These are phyloP conservation scores for Morpho helenor DNA, from an alignment of 2,888 invertebrate genomes.

Conservation along the genomic window DNA sequence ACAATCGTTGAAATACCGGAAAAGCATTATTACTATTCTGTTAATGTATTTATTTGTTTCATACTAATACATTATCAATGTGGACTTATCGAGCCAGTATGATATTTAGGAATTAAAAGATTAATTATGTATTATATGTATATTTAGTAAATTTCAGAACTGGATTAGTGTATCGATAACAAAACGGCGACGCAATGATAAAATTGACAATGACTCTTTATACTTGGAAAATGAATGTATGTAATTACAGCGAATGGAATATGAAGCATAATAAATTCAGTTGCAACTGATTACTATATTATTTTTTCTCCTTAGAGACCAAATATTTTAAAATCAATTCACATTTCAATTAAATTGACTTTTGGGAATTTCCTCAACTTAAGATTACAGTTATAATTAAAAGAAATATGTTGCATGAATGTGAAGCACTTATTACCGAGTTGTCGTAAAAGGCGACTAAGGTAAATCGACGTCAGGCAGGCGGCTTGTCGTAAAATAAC, in stretches of 20 bases:
- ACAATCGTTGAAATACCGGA: too few species aligned
- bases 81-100: background rate
- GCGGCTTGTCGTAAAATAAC: too few species aligned
- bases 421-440: too few species aligned
- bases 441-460: too few species aligned
- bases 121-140: background rate
- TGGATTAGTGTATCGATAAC: background rate
- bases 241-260: background rate
- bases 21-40: too few species aligned
- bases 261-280: constrained; percentile 13
- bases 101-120: background rate
- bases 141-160: background rate
- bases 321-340: too few species aligned
- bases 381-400: too few species aligned
- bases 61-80: background rate
- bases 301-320: background rate
- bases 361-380: too few species aligned
- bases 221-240: background rate
- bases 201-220: constrained; percentile 3
- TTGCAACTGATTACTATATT: constrained; percentile 14
- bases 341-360: too few species aligned
- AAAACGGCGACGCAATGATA: background rate
- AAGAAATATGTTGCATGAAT: too few species aligned
- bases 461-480: too few species aligned
- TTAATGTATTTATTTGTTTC: too few species aligned